Evolutionary conservation across 2,797 vertebrate genomes (phyloP).

Genomic region (Girardinus metallicus): DNA sequence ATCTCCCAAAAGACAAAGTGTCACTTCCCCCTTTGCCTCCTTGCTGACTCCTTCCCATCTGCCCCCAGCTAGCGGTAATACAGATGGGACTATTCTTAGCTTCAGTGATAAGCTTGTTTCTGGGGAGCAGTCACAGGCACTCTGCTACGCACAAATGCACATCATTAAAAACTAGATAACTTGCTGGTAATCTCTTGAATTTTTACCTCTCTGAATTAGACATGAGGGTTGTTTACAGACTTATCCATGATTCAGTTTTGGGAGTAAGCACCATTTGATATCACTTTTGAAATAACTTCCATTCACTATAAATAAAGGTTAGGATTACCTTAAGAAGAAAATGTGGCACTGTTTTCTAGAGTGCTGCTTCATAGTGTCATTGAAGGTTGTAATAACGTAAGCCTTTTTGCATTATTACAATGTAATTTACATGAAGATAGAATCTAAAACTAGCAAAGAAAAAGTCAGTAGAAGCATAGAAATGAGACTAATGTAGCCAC

Average conservation of each 20-base stretch:
- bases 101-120: slow-evolving; percentile 68
- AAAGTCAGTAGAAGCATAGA: not conserved
- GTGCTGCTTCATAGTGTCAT: not conserved
- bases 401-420: not conserved
- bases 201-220: not conserved
- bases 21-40: slow-evolving; percentile 39
- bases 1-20: slow-evolving; percentile 49
- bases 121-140: slow-evolving; percentile 54
- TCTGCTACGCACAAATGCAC: slow-evolving; percentile 51
- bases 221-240: not conserved
- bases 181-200: not conserved
- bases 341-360: not conserved
- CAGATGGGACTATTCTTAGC: slow-evolving; percentile 78
- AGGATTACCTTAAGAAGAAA: not conserved
- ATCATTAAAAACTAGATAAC: not conserved
- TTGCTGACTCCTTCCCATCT: slow-evolving; percentile 12
- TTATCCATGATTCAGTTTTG: not conserved
- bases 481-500: not conserved
- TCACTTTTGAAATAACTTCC: not conserved
- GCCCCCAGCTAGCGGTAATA: slow-evolving; percentile 37
- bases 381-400: not conserved
- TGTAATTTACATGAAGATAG: not conserved
- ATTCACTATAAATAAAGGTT: not conserved
- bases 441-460: not conserved
- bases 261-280: not conserved